Evolutionary conservation across 2,888 invertebrate species (phyloP).

Genomic region (Drosophila affinis): DNA sequence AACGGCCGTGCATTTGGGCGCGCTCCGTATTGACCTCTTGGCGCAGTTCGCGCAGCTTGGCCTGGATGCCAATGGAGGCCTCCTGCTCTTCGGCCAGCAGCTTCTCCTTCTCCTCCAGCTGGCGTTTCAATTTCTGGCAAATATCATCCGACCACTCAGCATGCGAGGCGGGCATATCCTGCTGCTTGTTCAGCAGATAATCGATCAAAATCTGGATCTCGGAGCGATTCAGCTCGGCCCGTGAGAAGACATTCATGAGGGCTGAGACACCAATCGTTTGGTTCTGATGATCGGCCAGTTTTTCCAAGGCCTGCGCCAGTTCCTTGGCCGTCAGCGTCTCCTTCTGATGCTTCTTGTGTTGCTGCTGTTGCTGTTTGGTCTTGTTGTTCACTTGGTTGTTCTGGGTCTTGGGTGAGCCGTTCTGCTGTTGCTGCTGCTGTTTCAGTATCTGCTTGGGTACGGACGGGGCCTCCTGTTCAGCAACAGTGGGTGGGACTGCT

Average conservation of each 20-base stretch:
- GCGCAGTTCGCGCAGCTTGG: slow-evolving; percentile 92
- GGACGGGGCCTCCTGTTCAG: slow-evolving; percentile 63
- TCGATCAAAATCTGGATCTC: slow-evolving; percentile 96
- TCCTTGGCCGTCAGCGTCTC: slow-evolving; percentile 83
- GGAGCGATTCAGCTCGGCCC: slow-evolving; percentile 91
- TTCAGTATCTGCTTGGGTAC: slow-evolving; percentile 76
- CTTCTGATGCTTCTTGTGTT: slow-evolving; percentile 76
- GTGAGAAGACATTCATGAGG: slow-evolving; percentile 89
- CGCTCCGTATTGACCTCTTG: slow-evolving; percentile 83
- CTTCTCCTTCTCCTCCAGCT: slow-evolving; percentile 94
- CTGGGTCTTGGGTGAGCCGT: slow-evolving; percentile 81
- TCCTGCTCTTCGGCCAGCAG: slow-evolving; percentile 90
- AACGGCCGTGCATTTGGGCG: slow-evolving; percentile 78
- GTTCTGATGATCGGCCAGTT: slow-evolving; percentile 88
- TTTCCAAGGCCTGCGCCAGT: slow-evolving; percentile 75
- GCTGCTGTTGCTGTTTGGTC: slow-evolving; percentile 81
- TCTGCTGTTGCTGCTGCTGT: slow-evolving; percentile 70
- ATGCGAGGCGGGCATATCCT: slow-evolving; percentile 89
- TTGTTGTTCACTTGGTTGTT: slow-evolving; percentile 81
- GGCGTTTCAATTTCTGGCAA: slow-evolving; percentile 93
- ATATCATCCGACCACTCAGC: slow-evolving; percentile 96
- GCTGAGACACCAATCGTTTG: slow-evolving; percentile 89
- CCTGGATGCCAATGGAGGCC: slow-evolving; percentile 89
- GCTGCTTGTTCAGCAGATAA: slow-evolving; percentile 94
- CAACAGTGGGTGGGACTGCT: slow-evolving; percentile 17